Evolutionary conservation across 2,888 invertebrate species (phyloP), one percentile per base, ranked within the genome.

Genomic region (Ormyrus nitidulus): DNA sequence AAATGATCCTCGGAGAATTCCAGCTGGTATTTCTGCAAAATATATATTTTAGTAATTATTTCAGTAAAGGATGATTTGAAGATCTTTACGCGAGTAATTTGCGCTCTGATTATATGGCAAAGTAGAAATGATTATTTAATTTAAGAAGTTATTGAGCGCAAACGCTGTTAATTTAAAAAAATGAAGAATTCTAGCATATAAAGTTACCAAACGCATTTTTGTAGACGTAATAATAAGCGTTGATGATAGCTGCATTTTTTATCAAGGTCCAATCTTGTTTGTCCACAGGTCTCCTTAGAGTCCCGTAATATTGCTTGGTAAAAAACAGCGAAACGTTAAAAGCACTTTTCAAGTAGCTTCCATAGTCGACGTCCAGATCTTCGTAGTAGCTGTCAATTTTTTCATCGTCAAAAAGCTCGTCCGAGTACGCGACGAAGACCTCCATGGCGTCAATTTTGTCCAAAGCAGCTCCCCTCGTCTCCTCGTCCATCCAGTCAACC

Each of bases 1-100:
- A 93, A 98, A 98, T 1, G 95, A 94, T 2, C 97, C 97, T 92
- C 98, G 98, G 1, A 98, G 92, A 83, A 98, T 97, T 83, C 97
- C 98, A 84, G 98, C 98, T 0, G 98, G 77, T 13, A 82, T 80
- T 72, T 82, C 80, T 82, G 62, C 5, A 53, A 34, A 34, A 34
- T 34, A 34, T 34, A 34, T 34, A 34, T 4, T 3, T 34, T 4
- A 61, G 0, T 3, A 19, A 62, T 53, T 53, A 5, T 5, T 10
- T 10, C 8, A 7, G 53, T 53, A 10, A 53, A 9, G 53, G 10
- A 53, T 9, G 6, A 56, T n/a, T n/a, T 56, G n/a, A n/a, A 6
- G n/a, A 10, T n/a, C 10, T 11, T 56, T 56, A 10, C 2, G 3
- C 34, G 0, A 34, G 34, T 3, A 34, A 34, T 34, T 34, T 34